Evolutionary conservation across 2,888 invertebrate species (phyloP).

Genomic region (Clitarchus hookeri): DNA sequence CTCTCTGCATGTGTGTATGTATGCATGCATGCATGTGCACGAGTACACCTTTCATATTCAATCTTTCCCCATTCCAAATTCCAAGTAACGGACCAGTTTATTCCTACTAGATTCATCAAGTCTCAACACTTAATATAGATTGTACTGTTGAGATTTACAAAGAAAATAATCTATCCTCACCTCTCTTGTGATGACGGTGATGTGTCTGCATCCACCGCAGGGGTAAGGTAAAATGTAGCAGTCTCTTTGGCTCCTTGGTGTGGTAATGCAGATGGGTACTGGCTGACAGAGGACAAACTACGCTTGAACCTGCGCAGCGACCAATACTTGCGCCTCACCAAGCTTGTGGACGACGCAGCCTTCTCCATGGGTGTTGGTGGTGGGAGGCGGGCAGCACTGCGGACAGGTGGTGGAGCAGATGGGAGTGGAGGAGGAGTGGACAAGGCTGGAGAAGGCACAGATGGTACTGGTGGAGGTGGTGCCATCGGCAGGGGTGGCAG

Average conservation of each 20-base stretch:
- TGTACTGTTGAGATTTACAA: no score
- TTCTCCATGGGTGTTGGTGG: slow-evolving; percentile 41
- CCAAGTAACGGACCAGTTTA: no score
- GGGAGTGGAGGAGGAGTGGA: slow-evolving; percentile 20
- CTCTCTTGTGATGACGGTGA: neutral
- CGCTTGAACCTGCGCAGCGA: slow-evolving; percentile 67
- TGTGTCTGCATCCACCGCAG: slow-evolving; percentile 28
- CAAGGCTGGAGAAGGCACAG: neutral
- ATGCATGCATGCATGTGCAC: no score
- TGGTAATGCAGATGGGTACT: slow-evolving; percentile 4
- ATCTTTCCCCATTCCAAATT: no score
- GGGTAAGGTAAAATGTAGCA: slow-evolving; percentile 72
- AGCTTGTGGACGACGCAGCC: slow-evolving; percentile 36
- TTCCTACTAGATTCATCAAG: no score
- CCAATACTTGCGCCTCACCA: slow-evolving; percentile 55
- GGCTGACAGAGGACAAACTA: slow-evolving; percentile 59
- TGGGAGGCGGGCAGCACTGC: slow-evolving; percentile 34
- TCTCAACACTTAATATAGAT: no score
- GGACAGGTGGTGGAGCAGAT: slow-evolving; percentile 31
- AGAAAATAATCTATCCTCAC: neutral
- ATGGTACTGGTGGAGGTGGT: neutral
- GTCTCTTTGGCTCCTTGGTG: slow-evolving; percentile 41
- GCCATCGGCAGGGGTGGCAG: slow-evolving; percentile 25
- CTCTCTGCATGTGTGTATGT: no score
- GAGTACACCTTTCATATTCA: no score